Evolutionary conservation across 2,888 invertebrate species (phyloP).

Genomic region (Euplexia lucipara): DNA sequence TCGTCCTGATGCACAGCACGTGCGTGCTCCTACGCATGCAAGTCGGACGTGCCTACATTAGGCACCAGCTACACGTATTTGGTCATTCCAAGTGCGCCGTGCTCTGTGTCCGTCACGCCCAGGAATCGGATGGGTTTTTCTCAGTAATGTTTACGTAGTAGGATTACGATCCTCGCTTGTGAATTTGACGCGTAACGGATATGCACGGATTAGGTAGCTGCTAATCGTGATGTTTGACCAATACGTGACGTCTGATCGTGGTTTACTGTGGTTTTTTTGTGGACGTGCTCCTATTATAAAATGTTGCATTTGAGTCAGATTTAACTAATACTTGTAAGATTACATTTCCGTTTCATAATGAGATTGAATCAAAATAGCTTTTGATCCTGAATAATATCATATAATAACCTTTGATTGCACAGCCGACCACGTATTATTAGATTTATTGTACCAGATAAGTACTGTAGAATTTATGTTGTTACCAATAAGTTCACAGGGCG

Average conservation of each 20-base stretch:
- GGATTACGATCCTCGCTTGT: conserved; percentile 60
- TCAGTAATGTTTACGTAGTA: conserved; percentile 70
- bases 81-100: conserved; percentile 53
- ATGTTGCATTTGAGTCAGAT: conserved; percentile 29
- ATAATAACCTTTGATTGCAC: conserved; percentile 52
- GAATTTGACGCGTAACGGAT: conserved; percentile 65
- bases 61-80: conserved; percentile 64
- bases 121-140: conserved; percentile 79
- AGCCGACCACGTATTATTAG: conserved; percentile 41
- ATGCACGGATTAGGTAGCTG: conserved; percentile 65
- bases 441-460: conserved; percentile 51
- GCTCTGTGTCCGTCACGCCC: conserved; percentile 51
- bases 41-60: conserved; percentile 64
- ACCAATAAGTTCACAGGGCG: conserved; percentile 61
- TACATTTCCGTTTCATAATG: conserved; percentile 44
- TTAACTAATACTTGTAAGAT: conserved; percentile 11
- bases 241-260: conserved; percentile 44
- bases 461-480: conserved; percentile 47
- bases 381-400: conserved; percentile 47
- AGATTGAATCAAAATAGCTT: conserved; percentile 25
- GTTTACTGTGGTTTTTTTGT: conserved; percentile 53
- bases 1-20: conserved; percentile 80
- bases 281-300: conserved; percentile 43
- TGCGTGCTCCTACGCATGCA: conserved; percentile 76
- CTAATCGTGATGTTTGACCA: conserved; percentile 67